These are phyloP conservation scores for Antrozous pallidus DNA, from an alignment of 2,797 vertebrate species.

Conservation along the genomic window DNA sequence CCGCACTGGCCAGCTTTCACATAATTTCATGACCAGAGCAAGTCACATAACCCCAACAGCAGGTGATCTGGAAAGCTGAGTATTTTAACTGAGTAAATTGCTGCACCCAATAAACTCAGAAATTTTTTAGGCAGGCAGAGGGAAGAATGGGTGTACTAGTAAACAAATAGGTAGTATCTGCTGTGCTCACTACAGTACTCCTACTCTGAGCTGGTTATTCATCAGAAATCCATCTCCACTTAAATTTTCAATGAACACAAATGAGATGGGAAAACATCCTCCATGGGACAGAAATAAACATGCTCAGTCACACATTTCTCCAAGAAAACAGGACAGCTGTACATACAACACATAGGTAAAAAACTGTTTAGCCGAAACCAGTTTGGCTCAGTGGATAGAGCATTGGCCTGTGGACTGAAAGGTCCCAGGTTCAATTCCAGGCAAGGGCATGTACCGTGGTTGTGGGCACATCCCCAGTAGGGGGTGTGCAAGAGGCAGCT, in stretches of 20 bases:
- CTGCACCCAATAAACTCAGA: not conserved
- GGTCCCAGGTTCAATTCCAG: too few relatives aligned
- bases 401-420: too few relatives aligned
- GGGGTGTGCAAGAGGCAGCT: too few relatives aligned
- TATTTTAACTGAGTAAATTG: not conserved
- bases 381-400: too few relatives aligned
- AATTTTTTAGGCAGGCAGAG: not conserved
- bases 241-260: not conserved
- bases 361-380: too few relatives aligned
- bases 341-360: not conserved
- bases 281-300: not conserved
- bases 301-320: not conserved
- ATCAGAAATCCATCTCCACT: not conserved
- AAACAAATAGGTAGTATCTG: not conserved
- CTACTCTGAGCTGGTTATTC: not conserved
- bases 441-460: too few relatives aligned
- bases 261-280: not conserved
- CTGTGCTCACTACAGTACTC: not conserved
- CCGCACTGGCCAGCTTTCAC: too few relatives aligned
- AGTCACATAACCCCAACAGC: not conserved
- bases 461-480: too few relatives aligned
- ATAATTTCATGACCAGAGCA: not conserved
- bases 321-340: not conserved
- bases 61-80: not conserved
- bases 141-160: not conserved